Evolutionary conservation across 2,888 invertebrate species (phyloP), one percentile per base, ranked within the genome.

Genomic region (Drosophila barbarae): DNA sequence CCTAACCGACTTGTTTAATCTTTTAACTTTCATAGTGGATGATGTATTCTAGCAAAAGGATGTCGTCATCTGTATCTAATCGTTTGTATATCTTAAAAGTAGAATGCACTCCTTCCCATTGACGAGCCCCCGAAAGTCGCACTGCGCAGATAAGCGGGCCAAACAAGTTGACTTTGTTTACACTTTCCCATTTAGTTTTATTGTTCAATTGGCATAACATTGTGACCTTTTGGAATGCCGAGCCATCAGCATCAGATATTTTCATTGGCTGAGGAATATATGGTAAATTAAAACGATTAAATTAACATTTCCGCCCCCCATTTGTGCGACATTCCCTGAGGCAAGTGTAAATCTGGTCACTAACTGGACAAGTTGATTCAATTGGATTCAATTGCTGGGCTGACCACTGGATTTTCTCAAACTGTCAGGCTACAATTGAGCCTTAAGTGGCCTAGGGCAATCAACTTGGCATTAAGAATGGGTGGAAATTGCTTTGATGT

Each of bases 281-380:
- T 18, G 18, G 18, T 26, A 51, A 73, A 72, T 73, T 61, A 55
- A 69, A 35, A 66, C 69, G 61, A 67, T 74, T 76, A 58, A 84
- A 83, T 84, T 75, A 73, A 73, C 69, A 56, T 74, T 85, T 84
- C 85, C 84, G 84, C 54, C 26, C 26, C 44, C 69, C 55, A 52
- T 49, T 58, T 50, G 64, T 47, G 10, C 56, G 44, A 47, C 54
- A 53, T 42, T 39, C 32, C 26, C 46, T 54, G 54, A 51, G 49
- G 49, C 57, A 53, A 65, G 38, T 54, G 21, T 41, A 67, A 67
- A 71, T 58, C 61, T 53, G 64, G 26, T 15, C 46, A 32, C 26
- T 38, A 44, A 36, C 52, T 30, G 51, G 55, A 47, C 51, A 67
- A 72, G 36, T 55, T 55, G 49, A 71, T 49, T 65, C 77, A 80